Evolutionary conservation across 2,888 invertebrate genomes (phyloP), one percentile per base, ranked within the genome.

Genomic region (Zonitis immaculata): DNA sequence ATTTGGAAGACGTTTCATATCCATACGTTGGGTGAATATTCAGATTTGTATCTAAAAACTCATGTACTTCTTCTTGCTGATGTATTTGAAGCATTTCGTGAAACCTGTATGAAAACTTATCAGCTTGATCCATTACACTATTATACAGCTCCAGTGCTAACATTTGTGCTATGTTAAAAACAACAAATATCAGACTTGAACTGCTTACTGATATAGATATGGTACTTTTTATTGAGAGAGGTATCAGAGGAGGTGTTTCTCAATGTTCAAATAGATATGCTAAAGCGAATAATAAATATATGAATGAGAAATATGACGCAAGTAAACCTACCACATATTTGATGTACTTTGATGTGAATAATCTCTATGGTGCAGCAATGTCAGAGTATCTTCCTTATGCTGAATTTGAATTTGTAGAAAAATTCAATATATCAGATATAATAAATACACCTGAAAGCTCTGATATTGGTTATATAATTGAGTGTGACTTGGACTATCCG

Each of bases 281-380:
- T 1, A 50, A 51, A 44, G 67, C 66, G 2, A 69, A 70, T 48
- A 69, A 72, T 54, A 65, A 61, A 53, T 68, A 66, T 49, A 54
- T 69, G 49, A 26, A n/a, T 27, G 28, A 42, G 2, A 27, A 27
- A 27, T 27, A 63, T 57, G 56, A 74, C 62, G 20, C 55, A 3
- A 47, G 39, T 8, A 48, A 65, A 56, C 44, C 58, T 18, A 45
- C 49, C 3, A 51, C 52, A 4, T 69, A 62, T 58, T 42, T 72
- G 20, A 57, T 65, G 47, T 70, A 70, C 61, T 61, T 62, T 42
- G 70, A 72, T 54, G 66, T 64, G 5, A 70, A 67, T 44, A 71
- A 69, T 54, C 52, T 64, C 35, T 66, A 67, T 49, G 66, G 63
- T 3, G 57, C 52, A 20, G 56, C 61, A n/a, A 66, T 65, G 66